A percentile compares a stretch with the other conserved stretches of the same genome.
These are phyloP conservation scores for Melieria picta DNA, from an alignment of 2,888 invertebrate genomes.

Conservation along the genomic window DNA sequence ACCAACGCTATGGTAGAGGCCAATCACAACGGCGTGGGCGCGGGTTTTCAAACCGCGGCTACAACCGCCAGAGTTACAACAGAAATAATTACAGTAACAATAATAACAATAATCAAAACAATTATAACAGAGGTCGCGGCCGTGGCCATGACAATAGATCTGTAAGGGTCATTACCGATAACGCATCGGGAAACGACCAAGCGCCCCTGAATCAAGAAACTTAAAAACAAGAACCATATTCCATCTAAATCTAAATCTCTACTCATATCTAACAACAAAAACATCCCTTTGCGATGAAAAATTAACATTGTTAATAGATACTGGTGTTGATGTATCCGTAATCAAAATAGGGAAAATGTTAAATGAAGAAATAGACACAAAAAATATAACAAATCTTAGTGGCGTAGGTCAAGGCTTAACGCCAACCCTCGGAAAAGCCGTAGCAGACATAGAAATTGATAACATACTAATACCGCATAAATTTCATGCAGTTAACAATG, in stretches of 20 bases:
- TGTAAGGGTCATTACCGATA: not conserved
- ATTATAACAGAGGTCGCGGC: not conserved
- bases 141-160: not conserved
- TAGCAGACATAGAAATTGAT: conserved; percentile 11
- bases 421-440: not conserved
- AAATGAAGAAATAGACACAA: not conserved
- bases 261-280: not conserved
- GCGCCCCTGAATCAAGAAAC: not conserved
- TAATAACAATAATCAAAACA: not conserved
- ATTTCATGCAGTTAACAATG: conserved; percentile 29
- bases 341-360: not conserved
- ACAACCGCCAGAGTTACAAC: not conserved
- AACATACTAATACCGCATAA: conserved; percentile 18
- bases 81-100: not conserved
- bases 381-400: not conserved
- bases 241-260: not conserved
- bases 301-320: not conserved
- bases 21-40: not conserved
- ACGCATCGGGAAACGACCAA: not conserved
- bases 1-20: not conserved
- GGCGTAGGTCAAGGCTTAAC: conserved; percentile 2
- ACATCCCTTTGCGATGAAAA: not conserved
- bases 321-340: not conserved
- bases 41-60: not conserved
- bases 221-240: not conserved